Conservation (phyloP, 2,888 invertebrate genomes). For the Troglohyphantes excavatus region DNA sequence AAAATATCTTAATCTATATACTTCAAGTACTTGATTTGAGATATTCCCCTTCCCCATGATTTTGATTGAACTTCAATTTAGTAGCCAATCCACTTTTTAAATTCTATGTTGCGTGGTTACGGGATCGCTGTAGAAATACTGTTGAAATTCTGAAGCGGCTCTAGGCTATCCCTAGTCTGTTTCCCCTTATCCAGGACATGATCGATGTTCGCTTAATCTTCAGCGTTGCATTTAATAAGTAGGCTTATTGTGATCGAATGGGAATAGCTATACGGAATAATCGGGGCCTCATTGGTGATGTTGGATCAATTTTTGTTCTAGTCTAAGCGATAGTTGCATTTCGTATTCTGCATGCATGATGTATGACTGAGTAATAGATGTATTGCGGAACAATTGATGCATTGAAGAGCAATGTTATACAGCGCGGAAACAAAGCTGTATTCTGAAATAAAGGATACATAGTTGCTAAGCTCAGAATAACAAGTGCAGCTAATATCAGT, state of each 20-base stretch:
- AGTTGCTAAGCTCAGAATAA: too few relatives aligned
- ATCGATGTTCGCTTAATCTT: conserved; percentile 20
- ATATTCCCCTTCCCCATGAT: too few relatives aligned
- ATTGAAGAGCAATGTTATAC: neutral
- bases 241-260: conserved; percentile 22
- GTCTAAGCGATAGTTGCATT: neutral
- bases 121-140: too few relatives aligned
- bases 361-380: neutral
- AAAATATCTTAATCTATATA: too few relatives aligned
- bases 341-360: neutral
- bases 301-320: conserved; percentile 26
- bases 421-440: too few relatives aligned
- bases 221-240: conserved; percentile 30
- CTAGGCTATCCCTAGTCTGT: conserved; percentile 17
- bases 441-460: too few relatives aligned
- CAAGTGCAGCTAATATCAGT: too few relatives aligned
- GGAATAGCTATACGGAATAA: neutral
- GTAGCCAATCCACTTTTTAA: too few relatives aligned
- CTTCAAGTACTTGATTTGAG: too few relatives aligned
- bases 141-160: neutral
- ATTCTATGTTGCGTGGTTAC: too few relatives aligned
- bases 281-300: neutral
- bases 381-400: neutral
- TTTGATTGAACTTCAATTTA: too few relatives aligned
- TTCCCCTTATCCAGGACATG: conserved; percentile 14